Percentiles rank a stretch among this genome's conserved stretches.
These are phyloP conservation scores for Zaprionus capensis DNA, from an alignment of 1,140 invertebrate genomes.

Conservation along the genomic window DNA sequence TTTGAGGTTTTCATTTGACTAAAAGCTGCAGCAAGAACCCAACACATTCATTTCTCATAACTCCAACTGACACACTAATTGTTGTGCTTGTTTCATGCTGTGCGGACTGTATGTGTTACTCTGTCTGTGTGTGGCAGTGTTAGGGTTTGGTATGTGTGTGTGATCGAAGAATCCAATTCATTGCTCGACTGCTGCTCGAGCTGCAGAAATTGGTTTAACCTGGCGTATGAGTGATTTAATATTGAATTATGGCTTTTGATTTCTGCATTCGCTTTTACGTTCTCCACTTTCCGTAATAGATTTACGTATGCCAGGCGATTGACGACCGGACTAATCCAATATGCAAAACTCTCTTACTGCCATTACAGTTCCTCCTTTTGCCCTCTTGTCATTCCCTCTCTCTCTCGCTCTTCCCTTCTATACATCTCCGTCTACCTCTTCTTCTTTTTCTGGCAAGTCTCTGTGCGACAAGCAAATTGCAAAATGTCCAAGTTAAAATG, in stretches of 20 bases:
- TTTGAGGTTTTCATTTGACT: conserved; percentile 79
- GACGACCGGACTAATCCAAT: conserved; percentile 51
- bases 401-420: conserved; percentile 1
- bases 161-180: conserved; percentile 48
- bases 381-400: conserved; percentile 4
- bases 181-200: conserved; percentile 16
- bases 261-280: conserved; percentile 41
- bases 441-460: background rate
- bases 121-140: background rate
- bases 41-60: conserved; percentile 57
- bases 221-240: conserved; percentile 81
- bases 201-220: conserved; percentile 68
- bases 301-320: conserved; percentile 56
- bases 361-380: conserved; percentile 13
- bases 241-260: conserved; percentile 78
- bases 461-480: conserved; percentile 36
- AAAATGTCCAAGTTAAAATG: conserved; percentile 9
- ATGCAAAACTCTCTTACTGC: conserved; percentile 32
- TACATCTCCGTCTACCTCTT: conserved; percentile 15
- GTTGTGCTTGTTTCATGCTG: conserved; percentile 57
- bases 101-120: background rate
- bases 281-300: conserved; percentile 67
- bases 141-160: background rate
- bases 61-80: conserved; percentile 73
- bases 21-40: conserved; percentile 54